Evolutionary conservation across 2,888 invertebrate species (phyloP), one percentile per base, ranked within the genome.

Genomic region (Charanyca ferruginea): DNA sequence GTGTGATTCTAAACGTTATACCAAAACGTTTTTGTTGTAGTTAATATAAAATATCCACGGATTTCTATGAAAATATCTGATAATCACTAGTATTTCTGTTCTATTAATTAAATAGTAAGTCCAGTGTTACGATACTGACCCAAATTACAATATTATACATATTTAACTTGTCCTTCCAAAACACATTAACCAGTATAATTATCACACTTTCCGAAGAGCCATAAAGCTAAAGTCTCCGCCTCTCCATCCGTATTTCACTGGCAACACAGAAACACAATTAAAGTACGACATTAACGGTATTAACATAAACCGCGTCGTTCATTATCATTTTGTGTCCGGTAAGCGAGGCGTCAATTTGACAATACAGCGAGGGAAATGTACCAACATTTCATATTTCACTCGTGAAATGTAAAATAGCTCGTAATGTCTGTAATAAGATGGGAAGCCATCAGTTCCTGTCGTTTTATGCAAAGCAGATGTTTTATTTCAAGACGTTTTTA

Each of bases 231-330:
- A n/a, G n/a, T 18, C n/a, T 22, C 13, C 38, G 6, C 9, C 42
- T 61, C 28, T 60, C 47, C 42, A 25, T 48, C 55, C 35, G 45
- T 64, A 63, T 68, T 73, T 45, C 53, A 45, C 53, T 18, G 38
- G 32, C 66, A 73, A 78, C 73, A 83, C 60, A 58, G 66, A 25
- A 59, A 67, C 71, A 52, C 69, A 78, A 81, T 81, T 81, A 81
- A 74, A 75, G 51, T 66, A 47, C 63, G 47, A 51, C 70, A 77
- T 80, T 81, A 65, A 66, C 66, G 44, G 55, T 58, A 81, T 81
- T 74, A 79, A 55, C 76, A 76, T 81, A 73, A 80, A 79, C 81
- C 81, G 45, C 71, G 79, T 22, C 66, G 81, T 69, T 67, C 68
- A 76, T 73, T 83, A 71, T 66, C 75, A 80, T 83, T 78, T 67